Conservation (phyloP, 2,797 vertebrate genomes). For the Epinephelus coioides region DNA sequence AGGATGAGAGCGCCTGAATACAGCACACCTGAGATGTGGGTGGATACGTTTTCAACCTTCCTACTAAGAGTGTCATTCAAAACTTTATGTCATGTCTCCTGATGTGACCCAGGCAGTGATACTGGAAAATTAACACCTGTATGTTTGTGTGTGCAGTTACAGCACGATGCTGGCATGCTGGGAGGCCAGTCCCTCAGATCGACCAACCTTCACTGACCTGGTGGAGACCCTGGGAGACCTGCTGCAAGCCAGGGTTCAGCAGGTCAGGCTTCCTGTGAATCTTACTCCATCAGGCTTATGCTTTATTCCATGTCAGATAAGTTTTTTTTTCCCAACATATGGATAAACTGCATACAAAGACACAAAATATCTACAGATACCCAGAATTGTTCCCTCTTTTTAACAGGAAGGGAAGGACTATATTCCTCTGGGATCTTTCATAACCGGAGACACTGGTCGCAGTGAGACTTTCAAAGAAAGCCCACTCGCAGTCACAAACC, state of each 20-base stretch:
- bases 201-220: conserved; percentile 91
- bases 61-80: neutral
- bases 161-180: conserved; percentile 95
- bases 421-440: conserved; percentile 89
- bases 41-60: conserved; percentile 6
- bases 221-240: conserved; percentile 93
- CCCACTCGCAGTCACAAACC: conserved; percentile 78
- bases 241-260: conserved; percentile 91
- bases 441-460: conserved; percentile 61
- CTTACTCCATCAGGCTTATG: neutral
- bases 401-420: conserved; percentile 94
- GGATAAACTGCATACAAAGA: neutral
- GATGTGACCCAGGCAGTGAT: neutral
- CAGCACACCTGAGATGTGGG: conserved; percentile 93
- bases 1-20: conserved; percentile 94
- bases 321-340: neutral
- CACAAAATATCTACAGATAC: neutral
- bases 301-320: neutral
- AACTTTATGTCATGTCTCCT: neutral
- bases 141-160: conserved; percentile 85
- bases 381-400: neutral
- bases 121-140: neutral
- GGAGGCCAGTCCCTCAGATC: conserved; percentile 87
- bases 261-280: conserved; percentile 81
- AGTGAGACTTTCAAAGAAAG: conserved; percentile 60